Evolutionary conservation across 2,888 invertebrate species (phyloP), one percentile per base, ranked within the genome.

Genomic region (Ecdyonurus torrentis): DNA sequence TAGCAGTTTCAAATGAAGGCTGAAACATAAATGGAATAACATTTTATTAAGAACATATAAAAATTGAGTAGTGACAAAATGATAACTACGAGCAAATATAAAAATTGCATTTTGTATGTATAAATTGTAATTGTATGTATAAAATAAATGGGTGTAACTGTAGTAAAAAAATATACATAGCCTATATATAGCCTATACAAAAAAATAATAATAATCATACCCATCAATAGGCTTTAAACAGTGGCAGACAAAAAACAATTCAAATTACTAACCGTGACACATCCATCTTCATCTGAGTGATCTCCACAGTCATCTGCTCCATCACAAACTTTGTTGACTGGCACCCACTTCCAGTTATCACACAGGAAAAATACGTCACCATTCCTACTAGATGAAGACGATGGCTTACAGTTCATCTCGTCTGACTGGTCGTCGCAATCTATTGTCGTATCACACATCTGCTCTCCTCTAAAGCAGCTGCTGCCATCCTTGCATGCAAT

Each of bases 391-490:
- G 37, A 15, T 37, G 37, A 10, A 5, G 37, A 10, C 37, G 5
- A 5, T 15, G 37, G 15, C 55, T 55, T 55, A n/a, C 55, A 55
- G 20, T 55, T 55, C 10, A 20, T 7, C 20, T 55, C 55, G 55
- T 55, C 55, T 55, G 55, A 20, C 20, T 55, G 55, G 55, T 55
- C 55, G n/a, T 55, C 55, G n/a, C 55, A 55, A n/a, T 55, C 55
- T 20, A 55, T 22, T 5, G 55, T 55, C 55, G 5, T n/a, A n/a
- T 55, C 55, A 20, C 55, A 55, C 55, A 20, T 5, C 55, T 55
- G 55, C 15, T 55, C 55, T 7, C 55, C 19, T 22, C n/a, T 5
- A n/a, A 20, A 18, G 55, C 55, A 55, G 3, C 7, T 7, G 7
- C 22, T 55, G 20, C 55, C 55, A 22, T 55, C 55, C 55, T 20